Evolutionary conservation across 2,888 invertebrate genomes (phyloP).

Genomic region (Lepidonotus clava): DNA sequence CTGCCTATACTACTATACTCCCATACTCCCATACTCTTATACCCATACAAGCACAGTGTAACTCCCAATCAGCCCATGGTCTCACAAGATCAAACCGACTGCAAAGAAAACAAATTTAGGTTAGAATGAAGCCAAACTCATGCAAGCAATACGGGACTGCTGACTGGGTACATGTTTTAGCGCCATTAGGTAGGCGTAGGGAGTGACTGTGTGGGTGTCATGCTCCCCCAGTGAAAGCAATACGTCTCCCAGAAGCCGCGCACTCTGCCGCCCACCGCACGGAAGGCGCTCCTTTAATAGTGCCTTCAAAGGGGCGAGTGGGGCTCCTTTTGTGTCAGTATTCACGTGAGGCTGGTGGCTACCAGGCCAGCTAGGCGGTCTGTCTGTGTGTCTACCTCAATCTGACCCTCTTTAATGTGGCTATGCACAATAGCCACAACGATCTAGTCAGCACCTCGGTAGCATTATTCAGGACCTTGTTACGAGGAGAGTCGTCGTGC

Average conservation of each 20-base stretch:
- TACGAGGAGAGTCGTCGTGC: too few relatives aligned
- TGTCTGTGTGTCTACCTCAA: too few relatives aligned
- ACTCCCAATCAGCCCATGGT: too few relatives aligned
- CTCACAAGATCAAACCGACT: too few relatives aligned
- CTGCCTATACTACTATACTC: too few relatives aligned
- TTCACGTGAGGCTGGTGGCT: not conserved
- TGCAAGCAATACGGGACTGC: not conserved
- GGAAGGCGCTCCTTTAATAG: not conserved
- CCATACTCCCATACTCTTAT: too few relatives aligned
- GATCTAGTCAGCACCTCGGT: too few relatives aligned
- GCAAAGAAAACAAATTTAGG: too few relatives aligned
- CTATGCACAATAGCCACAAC: too few relatives aligned
- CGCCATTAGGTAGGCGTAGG: not conserved
- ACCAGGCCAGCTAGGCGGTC: too few relatives aligned
- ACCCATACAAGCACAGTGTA: too few relatives aligned
- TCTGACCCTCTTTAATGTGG: not conserved
- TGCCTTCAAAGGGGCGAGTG: not conserved
- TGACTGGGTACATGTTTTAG: not conserved
- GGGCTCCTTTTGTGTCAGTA: not conserved
- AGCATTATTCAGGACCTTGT: too few relatives aligned
- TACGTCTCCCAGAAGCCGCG: not conserved
- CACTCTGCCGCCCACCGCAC: not conserved
- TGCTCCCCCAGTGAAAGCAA: not conserved
- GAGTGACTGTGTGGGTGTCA: not conserved
- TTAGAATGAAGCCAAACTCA: constrained; percentile 27